phyloP scores from a whole-genome alignment of 2,113 vertebrate genomes.

The Dasyprocta punctata region DNA sequence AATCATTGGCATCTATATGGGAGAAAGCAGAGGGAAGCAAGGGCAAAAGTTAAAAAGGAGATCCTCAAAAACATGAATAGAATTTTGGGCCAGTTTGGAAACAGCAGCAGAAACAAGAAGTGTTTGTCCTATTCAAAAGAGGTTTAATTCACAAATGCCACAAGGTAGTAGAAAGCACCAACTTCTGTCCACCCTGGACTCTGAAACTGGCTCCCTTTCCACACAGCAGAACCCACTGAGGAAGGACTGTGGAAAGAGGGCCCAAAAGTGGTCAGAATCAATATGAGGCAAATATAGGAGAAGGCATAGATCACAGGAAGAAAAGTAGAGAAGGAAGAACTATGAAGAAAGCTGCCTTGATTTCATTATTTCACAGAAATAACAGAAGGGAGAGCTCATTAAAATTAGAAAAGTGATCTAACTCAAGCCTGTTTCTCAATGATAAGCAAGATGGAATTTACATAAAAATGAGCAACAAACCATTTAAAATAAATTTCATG shows the following conservation, averaged over 20 bases:
- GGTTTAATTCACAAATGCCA: too few relatives aligned
- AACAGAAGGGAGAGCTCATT: neutral
- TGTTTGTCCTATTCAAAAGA: neutral
- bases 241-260: rapidly evolving
- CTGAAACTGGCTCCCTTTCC: neutral
- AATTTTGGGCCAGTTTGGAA: neutral
- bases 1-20: neutral
- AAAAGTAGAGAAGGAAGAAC: neutral
- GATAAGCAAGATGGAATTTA: neutral
- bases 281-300: neutral
- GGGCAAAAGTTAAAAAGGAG: neutral
- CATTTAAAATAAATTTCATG: neutral
- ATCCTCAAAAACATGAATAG: neutral
- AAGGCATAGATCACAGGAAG: neutral
- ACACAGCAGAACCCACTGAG: neutral
- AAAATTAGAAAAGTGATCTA: too few relatives aligned
- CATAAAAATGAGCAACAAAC: neutral
- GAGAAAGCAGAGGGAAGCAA: neutral
- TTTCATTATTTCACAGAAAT: neutral
- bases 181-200: rapidly evolving
- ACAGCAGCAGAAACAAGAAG: neutral
- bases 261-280: neutral
- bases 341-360: rapidly evolving
- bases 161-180: rapidly evolving
- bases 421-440: neutral